These are phyloP conservation scores for Pseudorhombus dupliciocellatus DNA, from an alignment of 2,113 vertebrate species.

Conservation along the genomic window DNA sequence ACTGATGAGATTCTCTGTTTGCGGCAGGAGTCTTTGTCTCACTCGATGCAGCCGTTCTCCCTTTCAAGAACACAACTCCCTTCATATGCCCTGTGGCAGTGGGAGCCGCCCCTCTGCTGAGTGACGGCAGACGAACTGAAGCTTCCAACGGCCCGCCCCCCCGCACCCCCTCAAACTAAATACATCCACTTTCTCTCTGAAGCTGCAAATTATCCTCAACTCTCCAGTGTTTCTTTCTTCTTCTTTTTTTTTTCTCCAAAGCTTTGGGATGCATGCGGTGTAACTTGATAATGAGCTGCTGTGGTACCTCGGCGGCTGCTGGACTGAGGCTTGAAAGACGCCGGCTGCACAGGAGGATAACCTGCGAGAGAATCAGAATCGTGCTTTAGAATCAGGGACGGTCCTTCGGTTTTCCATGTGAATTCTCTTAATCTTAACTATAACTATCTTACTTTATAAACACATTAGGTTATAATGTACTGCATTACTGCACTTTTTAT, in stretches of 20 bases:
- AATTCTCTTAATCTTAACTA: constrained; percentile 18
- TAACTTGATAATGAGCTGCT: constrained; percentile 29
- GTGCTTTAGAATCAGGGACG: constrained; percentile 34
- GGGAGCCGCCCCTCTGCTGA: constrained; percentile 21
- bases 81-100: constrained; percentile 3
- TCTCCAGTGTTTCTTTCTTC: constrained; percentile 1
- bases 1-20: not conserved
- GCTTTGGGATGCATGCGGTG: constrained; percentile 13
- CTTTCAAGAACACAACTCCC: not conserved
- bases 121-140: constrained; percentile 37
- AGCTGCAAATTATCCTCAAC: constrained; percentile 60
- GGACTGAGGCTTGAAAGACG: constrained; percentile 60
- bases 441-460: no score
- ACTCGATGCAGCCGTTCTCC: not conserved
- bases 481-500: not conserved
- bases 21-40: not conserved
- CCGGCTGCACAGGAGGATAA: constrained; percentile 63
- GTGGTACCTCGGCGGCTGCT: constrained; percentile 65
- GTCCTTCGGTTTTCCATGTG: constrained; percentile 21
- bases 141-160: constrained; percentile 43
- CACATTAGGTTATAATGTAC: not conserved
- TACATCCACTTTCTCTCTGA: constrained; percentile 53
- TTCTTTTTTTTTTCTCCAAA: not conserved
- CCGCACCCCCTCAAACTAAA: constrained; percentile 53
- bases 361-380: constrained; percentile 63